phyloP scores from a whole-genome alignment of 2,113 vertebrate species.

The Tragulus kanchil region DNA sequence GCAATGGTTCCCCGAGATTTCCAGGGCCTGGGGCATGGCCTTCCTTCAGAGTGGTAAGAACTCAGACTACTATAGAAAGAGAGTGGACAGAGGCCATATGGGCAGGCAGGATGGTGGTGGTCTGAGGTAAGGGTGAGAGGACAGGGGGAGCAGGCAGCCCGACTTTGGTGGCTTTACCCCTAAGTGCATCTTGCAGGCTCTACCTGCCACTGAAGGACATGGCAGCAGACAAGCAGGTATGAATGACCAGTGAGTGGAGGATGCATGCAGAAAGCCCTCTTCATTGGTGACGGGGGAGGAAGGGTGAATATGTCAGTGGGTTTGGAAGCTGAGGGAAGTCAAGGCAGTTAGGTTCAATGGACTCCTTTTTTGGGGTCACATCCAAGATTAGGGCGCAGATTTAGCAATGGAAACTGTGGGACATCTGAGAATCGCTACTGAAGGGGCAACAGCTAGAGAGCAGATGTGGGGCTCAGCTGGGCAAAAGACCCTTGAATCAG shows the following conservation, averaged over 20 bases:
- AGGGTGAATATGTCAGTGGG: fast-evolving
- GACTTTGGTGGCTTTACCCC: neutral
- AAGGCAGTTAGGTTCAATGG: neutral
- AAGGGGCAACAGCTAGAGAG: neutral
- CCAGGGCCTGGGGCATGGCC: neutral
- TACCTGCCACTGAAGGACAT: neutral
- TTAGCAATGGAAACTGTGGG: neutral
- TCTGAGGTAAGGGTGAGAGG: neutral
- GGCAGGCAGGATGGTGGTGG: fast-evolving
- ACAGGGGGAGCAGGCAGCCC: neutral
- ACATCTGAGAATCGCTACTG: neutral
- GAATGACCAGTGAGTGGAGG: too few relatives aligned
- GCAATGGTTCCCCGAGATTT: neutral
- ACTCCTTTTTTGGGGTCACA: neutral
- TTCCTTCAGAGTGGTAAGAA: neutral
- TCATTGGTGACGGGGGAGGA: neutral
- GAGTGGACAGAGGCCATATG: neutral
- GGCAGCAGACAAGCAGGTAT: neutral
- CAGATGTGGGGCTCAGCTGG: neutral
- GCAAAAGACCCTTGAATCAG: neutral
- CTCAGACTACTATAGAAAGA: neutral
- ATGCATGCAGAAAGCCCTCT: fast-evolving
- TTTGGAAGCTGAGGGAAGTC: neutral
- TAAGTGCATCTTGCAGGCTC: neutral
- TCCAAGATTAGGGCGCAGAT: neutral